Conservation (phyloP, 2,888 invertebrate genomes). For the Prenolepis imparis region DNA sequence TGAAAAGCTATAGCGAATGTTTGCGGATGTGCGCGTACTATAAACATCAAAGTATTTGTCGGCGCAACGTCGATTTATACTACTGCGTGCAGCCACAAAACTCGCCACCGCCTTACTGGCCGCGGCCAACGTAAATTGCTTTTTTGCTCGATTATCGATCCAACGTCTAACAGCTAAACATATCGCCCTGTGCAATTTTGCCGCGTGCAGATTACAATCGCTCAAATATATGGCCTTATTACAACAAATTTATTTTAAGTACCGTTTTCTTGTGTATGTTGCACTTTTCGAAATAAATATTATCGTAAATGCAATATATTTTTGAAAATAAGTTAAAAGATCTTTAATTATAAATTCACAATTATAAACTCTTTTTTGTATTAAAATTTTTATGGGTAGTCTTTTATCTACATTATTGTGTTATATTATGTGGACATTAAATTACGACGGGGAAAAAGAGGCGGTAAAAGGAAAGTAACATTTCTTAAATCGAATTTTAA, state of each 20-base stretch:
- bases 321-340: not conserved
- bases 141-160: slow-evolving; percentile 41
- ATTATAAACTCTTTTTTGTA: not conserved
- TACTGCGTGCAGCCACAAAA: slow-evolving; percentile 18
- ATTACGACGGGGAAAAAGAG: too few species aligned
- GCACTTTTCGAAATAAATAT: not conserved
- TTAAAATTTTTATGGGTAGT: not conserved
- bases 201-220: not conserved
- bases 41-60: slow-evolving; percentile 53
- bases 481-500: not conserved
- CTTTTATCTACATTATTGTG: slow-evolving; percentile 8
- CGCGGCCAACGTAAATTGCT: slow-evolving; percentile 12
- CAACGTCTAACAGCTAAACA: slow-evolving; percentile 16
- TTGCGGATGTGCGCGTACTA: slow-evolving; percentile 13
- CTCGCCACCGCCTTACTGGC: slow-evolving; percentile 26
- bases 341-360: not conserved
- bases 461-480: too few species aligned
- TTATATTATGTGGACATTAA: not conserved
- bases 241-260: not conserved
- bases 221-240: slow-evolving; percentile 4
- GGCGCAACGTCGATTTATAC: slow-evolving; percentile 29
- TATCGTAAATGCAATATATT: not conserved
- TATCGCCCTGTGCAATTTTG: slow-evolving; percentile 12
- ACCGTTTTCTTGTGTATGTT: not conserved
- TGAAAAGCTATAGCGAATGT: slow-evolving; percentile 31